A percentile compares a stretch with the other conserved stretches of the same genome.
Evolutionary conservation across 2,113 vertebrate genomes (phyloP).

Genomic region (Pithys albifrons): DNA sequence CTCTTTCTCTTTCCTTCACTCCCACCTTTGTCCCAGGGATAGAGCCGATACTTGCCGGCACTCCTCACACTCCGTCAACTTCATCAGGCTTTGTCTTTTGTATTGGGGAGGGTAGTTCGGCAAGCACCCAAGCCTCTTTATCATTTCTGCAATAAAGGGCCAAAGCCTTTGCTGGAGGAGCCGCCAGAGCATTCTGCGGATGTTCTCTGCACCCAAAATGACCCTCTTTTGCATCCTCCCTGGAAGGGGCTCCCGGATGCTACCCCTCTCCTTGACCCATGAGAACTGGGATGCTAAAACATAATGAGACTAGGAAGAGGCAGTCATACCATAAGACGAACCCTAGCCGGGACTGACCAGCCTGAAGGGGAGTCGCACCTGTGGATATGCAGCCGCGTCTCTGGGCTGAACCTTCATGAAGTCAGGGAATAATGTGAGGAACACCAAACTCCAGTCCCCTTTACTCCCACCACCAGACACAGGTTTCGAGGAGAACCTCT

Average conservation of each 20-base stretch:
- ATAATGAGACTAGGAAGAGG: no score
- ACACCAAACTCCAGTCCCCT: not conserved
- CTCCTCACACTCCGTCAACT: slow-evolving; percentile 39
- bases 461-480: accelerated
- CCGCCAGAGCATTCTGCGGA: slow-evolving; percentile 57
- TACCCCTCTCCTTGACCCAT: not conserved
- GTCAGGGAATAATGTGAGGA: accelerated
- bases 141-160: slow-evolving; percentile 60
- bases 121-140: slow-evolving; percentile 60
- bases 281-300: not conserved
- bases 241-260: slow-evolving; percentile 1
- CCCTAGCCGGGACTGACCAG: not conserved
- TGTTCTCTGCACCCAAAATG: slow-evolving; percentile 27
- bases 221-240: not conserved
- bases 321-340: accelerated
- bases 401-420: accelerated
- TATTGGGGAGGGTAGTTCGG: slow-evolving; percentile 8
- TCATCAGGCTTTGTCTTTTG: slow-evolving; percentile 55
- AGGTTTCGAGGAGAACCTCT: accelerated
- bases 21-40: slow-evolving; percentile 11
- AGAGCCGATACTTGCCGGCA: slow-evolving; percentile 42
- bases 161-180: slow-evolving; percentile 48
- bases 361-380: accelerated
- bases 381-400: not conserved
- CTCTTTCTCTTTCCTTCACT: not conserved